Evolutionary conservation across 2,888 invertebrate genomes (phyloP).

Genomic region (Lomographa bimaculata): DNA sequence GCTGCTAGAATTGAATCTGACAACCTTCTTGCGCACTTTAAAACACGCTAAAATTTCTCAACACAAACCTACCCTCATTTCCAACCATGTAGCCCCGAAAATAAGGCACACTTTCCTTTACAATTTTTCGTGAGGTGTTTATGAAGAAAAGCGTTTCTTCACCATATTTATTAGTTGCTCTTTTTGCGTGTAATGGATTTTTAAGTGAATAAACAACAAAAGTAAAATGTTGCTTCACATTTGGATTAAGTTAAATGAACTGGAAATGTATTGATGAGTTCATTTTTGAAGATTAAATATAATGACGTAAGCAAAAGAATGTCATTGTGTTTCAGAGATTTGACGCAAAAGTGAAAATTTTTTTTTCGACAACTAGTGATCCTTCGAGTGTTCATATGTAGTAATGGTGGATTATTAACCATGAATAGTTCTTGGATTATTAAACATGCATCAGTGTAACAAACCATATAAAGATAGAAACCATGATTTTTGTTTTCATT

Average conservation of each 20-base stretch:
- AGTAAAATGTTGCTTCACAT: conserved; percentile 37
- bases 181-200: conserved; percentile 79
- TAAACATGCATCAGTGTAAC: too few species aligned
- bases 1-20: conserved; percentile 76
- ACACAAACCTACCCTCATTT: conserved; percentile 25
- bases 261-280: conserved; percentile 11
- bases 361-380: too few species aligned
- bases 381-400: too few species aligned
- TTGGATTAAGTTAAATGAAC: conserved; percentile 38
- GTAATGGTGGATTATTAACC: too few species aligned
- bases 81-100: conserved; percentile 4
- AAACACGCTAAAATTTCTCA: conserved; percentile 64
- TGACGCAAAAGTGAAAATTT: too few species aligned
- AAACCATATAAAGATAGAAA: too few species aligned
- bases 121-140: conserved; percentile 38
- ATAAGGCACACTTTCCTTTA: conserved; percentile 34
- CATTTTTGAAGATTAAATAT: too few species aligned
- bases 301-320: too few species aligned
- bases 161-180: conserved; percentile 76
- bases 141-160: conserved; percentile 56
- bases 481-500: too few species aligned
- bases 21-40: conserved; percentile 65
- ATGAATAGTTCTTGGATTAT: too few species aligned
- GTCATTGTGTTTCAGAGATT: too few species aligned
- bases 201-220: conserved; percentile 76